phyloP scores from a whole-genome alignment of 2,888 invertebrate species.

The Sinhomidia bicolor region DNA sequence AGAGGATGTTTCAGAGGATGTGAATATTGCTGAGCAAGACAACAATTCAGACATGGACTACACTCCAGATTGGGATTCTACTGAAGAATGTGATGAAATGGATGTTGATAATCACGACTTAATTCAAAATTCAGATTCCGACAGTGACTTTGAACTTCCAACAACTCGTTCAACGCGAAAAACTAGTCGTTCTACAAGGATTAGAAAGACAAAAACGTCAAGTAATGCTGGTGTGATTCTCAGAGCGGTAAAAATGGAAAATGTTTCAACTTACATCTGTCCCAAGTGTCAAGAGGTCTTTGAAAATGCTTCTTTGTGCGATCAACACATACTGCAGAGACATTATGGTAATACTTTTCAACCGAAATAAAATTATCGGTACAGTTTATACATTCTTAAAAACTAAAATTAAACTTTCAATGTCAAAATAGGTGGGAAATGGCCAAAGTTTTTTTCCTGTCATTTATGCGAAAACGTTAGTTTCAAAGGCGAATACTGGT shows the following conservation, averaged over 20 bases:
- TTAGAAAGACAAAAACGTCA: not conserved
- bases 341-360: slow-evolving; percentile 44
- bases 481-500: slow-evolving; percentile 23
- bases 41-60: not conserved
- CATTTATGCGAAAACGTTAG: slow-evolving; percentile 30
- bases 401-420: not conserved
- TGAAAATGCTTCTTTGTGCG: slow-evolving; percentile 29
- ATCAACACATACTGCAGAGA: slow-evolving; percentile 41
- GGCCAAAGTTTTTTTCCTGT: slow-evolving; percentile 30
- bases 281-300: slow-evolving; percentile 43
- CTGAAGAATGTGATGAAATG: not conserved
- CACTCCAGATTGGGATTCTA: not conserved
- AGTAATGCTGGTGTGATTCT: not conserved
- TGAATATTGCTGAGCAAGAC: not conserved
- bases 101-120: not conserved
- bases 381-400: not conserved
- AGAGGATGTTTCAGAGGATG: not conserved
- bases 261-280: not conserved
- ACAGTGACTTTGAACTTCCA: slow-evolving; percentile 32
- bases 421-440: slow-evolving; percentile 30
- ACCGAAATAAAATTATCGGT: not conserved
- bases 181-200: not conserved
- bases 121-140: no score
- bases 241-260: not conserved
- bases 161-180: not conserved